Evolutionary conservation across 1,140 invertebrate species (phyloP).

Genomic region (Theocolax elegans): DNA sequence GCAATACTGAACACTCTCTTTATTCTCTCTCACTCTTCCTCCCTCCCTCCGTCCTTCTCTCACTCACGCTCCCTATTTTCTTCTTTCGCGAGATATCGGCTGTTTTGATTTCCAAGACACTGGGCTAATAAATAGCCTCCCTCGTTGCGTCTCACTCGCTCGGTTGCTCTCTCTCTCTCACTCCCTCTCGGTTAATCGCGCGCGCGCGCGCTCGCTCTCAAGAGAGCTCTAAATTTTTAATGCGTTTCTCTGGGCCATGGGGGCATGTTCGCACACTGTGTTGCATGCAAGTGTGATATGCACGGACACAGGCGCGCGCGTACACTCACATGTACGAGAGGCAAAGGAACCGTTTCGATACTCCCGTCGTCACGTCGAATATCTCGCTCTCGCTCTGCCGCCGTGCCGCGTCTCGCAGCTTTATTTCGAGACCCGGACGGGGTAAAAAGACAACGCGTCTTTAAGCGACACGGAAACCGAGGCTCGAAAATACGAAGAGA

Average conservation of each 20-base stretch:
- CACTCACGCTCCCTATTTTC: no score
- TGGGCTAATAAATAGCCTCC: no score
- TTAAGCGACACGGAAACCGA: no score
- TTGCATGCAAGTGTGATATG: not conserved
- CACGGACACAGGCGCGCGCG: not conserved
- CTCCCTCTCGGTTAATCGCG: not conserved
- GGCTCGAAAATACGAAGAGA: no score
- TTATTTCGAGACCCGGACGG: no score
- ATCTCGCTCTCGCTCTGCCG: no score
- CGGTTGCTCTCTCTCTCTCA: not conserved
- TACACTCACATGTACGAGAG: no score
- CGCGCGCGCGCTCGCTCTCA: not conserved
- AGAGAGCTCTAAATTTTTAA: conserved; percentile 32
- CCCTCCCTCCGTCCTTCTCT: no score
- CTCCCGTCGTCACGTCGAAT: no score
- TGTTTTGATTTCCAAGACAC: conserved; percentile 24
- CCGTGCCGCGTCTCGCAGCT: no score
- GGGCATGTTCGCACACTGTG: conserved; percentile 17
- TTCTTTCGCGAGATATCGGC: not conserved
- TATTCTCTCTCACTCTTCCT: not conserved
- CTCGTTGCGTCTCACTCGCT: not conserved
- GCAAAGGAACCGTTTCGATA: no score
- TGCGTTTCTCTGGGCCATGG: conserved; percentile 39
- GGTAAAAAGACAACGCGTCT: no score
- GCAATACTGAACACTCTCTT: not conserved